phyloP scores from a whole-genome alignment of 2,888 invertebrate genomes.

The Epinotia demarniana region DNA sequence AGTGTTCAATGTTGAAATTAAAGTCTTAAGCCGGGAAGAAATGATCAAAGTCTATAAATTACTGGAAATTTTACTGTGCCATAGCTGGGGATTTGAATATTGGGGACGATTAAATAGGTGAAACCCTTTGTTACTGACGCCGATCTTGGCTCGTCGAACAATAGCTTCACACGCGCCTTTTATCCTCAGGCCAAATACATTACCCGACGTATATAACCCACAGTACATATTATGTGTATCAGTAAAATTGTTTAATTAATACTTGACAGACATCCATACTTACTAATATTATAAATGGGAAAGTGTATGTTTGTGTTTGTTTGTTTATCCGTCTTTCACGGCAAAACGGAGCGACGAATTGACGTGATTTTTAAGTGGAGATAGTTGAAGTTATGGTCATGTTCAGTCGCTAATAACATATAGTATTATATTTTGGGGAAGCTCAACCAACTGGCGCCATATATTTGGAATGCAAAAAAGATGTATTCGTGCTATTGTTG shows the following conservation, averaged over 20 bases:
- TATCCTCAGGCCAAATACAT: constrained; percentile 5
- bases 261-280: neutral
- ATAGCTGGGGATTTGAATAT: constrained; percentile 28
- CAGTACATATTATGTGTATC: neutral
- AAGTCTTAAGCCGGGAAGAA: constrained; percentile 45
- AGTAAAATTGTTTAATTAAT: constrained; percentile 5
- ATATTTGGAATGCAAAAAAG: too few relatives aligned
- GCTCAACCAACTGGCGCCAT: too few relatives aligned
- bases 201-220: neutral
- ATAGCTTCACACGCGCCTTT: constrained; percentile 24
- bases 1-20: constrained; percentile 7
- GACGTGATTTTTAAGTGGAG: too few relatives aligned
- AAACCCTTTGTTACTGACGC: constrained; percentile 35
- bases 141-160: constrained; percentile 19
- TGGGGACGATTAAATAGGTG: constrained; percentile 29
- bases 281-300: too few relatives aligned
- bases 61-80: neutral
- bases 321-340: too few relatives aligned
- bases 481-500: too few relatives aligned
- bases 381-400: too few relatives aligned
- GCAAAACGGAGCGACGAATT: too few relatives aligned
- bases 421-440: too few relatives aligned
- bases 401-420: too few relatives aligned
- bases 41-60: neutral
- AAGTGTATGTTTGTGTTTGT: too few relatives aligned